Evolutionary conservation across 2,888 invertebrate species (phyloP).

Genomic region (Ennomos quercinarius): DNA sequence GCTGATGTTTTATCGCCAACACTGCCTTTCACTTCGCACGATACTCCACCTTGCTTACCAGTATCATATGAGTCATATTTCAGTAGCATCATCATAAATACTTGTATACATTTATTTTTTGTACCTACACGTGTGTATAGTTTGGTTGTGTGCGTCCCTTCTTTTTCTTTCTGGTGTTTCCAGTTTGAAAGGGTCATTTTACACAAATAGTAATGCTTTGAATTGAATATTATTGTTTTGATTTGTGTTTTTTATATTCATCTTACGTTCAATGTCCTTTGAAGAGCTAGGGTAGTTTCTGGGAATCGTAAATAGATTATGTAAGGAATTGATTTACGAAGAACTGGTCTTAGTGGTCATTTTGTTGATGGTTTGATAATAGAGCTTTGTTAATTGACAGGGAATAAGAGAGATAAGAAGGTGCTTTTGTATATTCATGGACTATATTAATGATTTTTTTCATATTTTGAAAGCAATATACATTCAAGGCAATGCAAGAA

Average conservation of each 20-base stretch:
- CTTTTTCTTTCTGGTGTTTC: constrained; percentile 52
- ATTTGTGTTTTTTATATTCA: constrained; percentile 31
- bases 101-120: constrained; percentile 55
- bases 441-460: too few species aligned
- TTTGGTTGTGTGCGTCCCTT: constrained; percentile 46
- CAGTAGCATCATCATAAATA: constrained; percentile 24
- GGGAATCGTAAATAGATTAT: constrained; percentile 32
- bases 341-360: constrained; percentile 18
- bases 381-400: constrained; percentile 12
- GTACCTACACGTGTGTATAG: constrained; percentile 51
- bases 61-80: constrained; percentile 25
- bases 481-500: too few species aligned
- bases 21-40: constrained; percentile 34
- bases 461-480: too few species aligned
- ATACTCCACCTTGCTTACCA: constrained; percentile 25
- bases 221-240: constrained; percentile 48
- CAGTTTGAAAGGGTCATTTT: constrained; percentile 57
- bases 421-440: too few species aligned
- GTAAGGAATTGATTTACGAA: constrained; percentile 13
- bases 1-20: constrained; percentile 59
- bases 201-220: constrained; percentile 53
- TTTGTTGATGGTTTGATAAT: constrained; percentile 19
- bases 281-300: constrained; percentile 25
- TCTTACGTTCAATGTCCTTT: constrained; percentile 26
- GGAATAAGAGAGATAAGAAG: not conserved